Conservation (phyloP, 1,140 invertebrate genomes). For the Lepidurus arcticus region DNA sequence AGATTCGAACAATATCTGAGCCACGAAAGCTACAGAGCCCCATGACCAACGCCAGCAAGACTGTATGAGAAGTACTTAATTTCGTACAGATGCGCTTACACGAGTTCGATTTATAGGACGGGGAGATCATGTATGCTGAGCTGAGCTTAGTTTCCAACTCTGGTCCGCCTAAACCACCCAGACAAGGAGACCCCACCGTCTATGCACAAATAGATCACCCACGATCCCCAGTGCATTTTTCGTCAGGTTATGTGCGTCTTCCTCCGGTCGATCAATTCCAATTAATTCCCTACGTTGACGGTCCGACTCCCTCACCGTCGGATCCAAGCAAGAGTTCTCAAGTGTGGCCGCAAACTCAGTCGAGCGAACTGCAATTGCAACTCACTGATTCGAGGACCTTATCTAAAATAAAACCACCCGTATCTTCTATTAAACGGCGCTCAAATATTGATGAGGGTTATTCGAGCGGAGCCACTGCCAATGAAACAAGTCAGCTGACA, state of each 20-base stretch:
- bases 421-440: not conserved
- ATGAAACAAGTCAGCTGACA: not conserved
- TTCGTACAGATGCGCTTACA: not conserved
- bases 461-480: not conserved
- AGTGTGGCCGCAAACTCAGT: not conserved
- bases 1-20: constrained; percentile 7
- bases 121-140: not conserved
- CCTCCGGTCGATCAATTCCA: constrained; percentile 27
- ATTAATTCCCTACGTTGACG: not conserved
- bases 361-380: not conserved
- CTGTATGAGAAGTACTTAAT: not conserved
- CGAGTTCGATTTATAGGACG: not conserved
- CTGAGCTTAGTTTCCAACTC: constrained; percentile 6
- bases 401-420: not conserved
- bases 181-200: constrained; percentile 21
- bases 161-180: not conserved
- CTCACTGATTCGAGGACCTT: not conserved
- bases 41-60: not conserved
- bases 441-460: not conserved
- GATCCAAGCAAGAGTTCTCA: not conserved
- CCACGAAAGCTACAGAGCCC: not conserved
- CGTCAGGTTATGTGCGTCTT: constrained; percentile 29
- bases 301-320: not conserved
- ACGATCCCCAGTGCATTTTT: not conserved
- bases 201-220: constrained; percentile 29